Evolutionary conservation across 2,797 vertebrate genomes (phyloP).

Genomic region (Betta splendens): DNA sequence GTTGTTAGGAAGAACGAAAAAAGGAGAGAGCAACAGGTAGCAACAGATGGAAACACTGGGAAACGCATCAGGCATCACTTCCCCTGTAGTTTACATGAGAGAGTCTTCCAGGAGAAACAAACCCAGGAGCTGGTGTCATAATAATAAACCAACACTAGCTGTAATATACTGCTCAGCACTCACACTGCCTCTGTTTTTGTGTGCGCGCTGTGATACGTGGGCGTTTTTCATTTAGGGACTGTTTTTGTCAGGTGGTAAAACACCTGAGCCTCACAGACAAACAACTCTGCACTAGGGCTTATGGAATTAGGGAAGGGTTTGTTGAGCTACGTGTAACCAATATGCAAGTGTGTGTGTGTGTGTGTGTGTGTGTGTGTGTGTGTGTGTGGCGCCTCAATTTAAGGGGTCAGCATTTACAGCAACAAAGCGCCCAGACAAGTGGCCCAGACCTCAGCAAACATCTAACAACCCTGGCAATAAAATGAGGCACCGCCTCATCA

Average conservation of each 20-base stretch:
- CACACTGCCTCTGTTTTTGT: neutral
- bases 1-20: no score
- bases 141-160: no score
- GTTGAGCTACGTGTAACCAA: neutral
- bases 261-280: conserved; percentile 40
- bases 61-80: no score
- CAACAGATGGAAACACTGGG: no score
- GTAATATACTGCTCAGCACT: conserved; percentile 13
- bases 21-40: no score
- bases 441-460: conserved; percentile 22
- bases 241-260: conserved; percentile 27
- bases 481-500: conserved; percentile 53
- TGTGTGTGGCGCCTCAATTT: neutral
- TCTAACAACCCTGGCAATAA: conserved; percentile 45
- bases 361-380: neutral
- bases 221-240: conserved; percentile 5
- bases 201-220: conserved; percentile 9
- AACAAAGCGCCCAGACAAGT: conserved; percentile 27
- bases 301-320: conserved; percentile 14
- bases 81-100: no score
- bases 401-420: conserved; percentile 16
- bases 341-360: neutral
- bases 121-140: no score
- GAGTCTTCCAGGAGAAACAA: no score
- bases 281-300: conserved; percentile 23